Percentiles rank a stretch among this genome's conserved stretches.
These are phyloP conservation scores for Orestias chungarensis DNA, from an alignment of 2,797 vertebrate genomes.

Conservation along the genomic window DNA sequence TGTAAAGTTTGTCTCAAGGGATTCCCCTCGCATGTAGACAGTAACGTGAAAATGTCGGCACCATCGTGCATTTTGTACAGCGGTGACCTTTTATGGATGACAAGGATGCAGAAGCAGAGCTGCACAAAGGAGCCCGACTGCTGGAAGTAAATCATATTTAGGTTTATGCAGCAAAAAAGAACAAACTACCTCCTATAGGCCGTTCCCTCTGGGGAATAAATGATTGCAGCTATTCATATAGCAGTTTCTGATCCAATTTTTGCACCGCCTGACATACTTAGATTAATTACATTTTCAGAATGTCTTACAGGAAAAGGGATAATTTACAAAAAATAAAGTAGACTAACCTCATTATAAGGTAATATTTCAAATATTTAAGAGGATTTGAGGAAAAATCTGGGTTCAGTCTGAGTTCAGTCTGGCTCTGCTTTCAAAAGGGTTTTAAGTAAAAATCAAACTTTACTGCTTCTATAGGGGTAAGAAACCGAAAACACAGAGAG, in stretches of 20 bases:
- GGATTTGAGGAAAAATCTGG: neutral
- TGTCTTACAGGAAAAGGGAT: slow-evolving; percentile 4
- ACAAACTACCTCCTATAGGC: slow-evolving; percentile 28
- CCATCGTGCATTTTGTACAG: slow-evolving; percentile 54
- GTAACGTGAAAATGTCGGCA: slow-evolving; percentile 61
- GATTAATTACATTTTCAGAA: slow-evolving; percentile 22
- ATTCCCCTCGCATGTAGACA: slow-evolving; percentile 50
- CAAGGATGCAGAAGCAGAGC: slow-evolving; percentile 46
- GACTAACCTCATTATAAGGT: neutral
- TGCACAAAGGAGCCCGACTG: slow-evolving; percentile 39
- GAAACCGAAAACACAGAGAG: neutral
- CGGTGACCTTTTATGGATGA: slow-evolving; percentile 69
- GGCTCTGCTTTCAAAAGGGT: neutral
- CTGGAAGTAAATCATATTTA: slow-evolving; percentile 49
- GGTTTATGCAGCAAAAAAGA: slow-evolving; percentile 39
- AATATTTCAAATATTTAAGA: neutral
- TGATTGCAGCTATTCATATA: slow-evolving; percentile 17
- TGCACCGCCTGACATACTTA: slow-evolving; percentile 18
- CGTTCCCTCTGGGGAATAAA: slow-evolving; percentile 13
- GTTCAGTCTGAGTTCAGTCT: neutral
- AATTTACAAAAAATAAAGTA: neutral
- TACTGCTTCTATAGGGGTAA: neutral
- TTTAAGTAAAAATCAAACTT: neutral
- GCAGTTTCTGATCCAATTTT: slow-evolving; percentile 24
- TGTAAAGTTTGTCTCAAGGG: slow-evolving; percentile 58